Conservation (phyloP, 2,113 vertebrate genomes). For the Dinomys branickii region DNA sequence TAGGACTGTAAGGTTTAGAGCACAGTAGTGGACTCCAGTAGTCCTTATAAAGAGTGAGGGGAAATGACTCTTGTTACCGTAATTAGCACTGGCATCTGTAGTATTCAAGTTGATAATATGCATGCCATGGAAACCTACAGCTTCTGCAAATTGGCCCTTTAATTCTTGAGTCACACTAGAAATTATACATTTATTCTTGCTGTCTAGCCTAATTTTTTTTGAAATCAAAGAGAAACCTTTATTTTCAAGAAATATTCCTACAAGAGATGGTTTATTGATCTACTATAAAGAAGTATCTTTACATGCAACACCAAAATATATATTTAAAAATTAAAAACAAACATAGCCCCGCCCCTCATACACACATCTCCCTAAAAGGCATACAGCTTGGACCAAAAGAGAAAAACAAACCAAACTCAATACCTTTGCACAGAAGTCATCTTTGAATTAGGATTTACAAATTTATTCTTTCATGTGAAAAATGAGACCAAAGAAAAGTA, state of each 20-base stretch:
- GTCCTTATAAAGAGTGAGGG: neutral
- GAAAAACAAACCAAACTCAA: constrained; percentile 77
- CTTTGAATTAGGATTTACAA: constrained; percentile 86
- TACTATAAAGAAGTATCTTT: constrained; percentile 83
- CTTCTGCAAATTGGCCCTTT: neutral
- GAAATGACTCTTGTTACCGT: neutral
- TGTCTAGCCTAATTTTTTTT: neutral
- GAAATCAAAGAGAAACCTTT: constrained; percentile 78
- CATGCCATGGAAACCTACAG: neutral
- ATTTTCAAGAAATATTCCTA: constrained; percentile 82
- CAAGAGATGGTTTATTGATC: constrained; percentile 82
- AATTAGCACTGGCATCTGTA: neutral
- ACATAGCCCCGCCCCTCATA: neutral
- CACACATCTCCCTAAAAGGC: constrained; percentile 41
- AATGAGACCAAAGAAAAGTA: constrained; percentile 25
- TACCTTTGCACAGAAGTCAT: constrained; percentile 61
- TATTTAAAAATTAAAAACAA: constrained; percentile 67
- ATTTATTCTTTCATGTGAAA: constrained; percentile 85
- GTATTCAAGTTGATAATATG: neutral
- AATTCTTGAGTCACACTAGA: neutral
- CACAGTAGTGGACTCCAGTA: neutral
- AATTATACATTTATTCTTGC: constrained; percentile 43
- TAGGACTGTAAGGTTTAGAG: neutral
- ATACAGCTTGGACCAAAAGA: neutral
- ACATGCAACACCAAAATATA: constrained; percentile 86